These are phyloP conservation scores for Furcifer pardalis DNA, from an alignment of 2,797 vertebrate genomes.

Conservation along the genomic window DNA sequence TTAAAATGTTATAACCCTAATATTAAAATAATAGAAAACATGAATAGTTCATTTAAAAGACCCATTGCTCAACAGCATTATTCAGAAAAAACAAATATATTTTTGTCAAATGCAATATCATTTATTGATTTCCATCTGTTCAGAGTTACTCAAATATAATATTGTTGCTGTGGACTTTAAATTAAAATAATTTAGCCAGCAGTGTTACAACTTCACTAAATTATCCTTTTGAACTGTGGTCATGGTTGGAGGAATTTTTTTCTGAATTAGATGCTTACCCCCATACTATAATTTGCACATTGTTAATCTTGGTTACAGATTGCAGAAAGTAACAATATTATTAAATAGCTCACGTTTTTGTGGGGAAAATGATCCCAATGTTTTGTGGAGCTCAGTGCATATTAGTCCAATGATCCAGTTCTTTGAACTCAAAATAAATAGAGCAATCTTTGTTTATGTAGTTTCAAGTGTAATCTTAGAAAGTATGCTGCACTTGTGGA, in stretches of 20 bases:
- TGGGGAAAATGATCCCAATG: not conserved
- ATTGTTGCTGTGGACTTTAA: conserved; percentile 25
- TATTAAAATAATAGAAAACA: conserved; percentile 7
- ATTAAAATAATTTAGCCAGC: conserved; percentile 21
- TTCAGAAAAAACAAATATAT: conserved; percentile 7
- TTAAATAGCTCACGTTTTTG: conserved; percentile 5
- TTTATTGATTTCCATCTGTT: conserved; percentile 24
- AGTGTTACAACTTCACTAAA: conserved; percentile 21
- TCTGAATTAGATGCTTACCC: conserved; percentile 1
- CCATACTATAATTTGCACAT: conserved; percentile 9
- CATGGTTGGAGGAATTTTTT: not conserved
- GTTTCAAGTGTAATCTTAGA: not conserved
- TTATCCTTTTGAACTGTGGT: conserved; percentile 9
- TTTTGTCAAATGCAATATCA: conserved; percentile 22
- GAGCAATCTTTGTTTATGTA: not conserved
- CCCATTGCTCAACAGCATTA: conserved; percentile 20
- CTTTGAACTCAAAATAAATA: not conserved
- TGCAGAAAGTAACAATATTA: not conserved
- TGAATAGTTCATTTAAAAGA: conserved; percentile 14
- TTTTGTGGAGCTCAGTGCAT: not conserved
- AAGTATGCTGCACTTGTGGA: not conserved
- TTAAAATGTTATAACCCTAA: not conserved
- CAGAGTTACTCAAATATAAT: conserved; percentile 18
- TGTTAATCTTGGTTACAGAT: conserved; percentile 10
- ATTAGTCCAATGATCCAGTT: not conserved